These are phyloP conservation scores for Dolichallabes microphthalmus DNA, from an alignment of 2,113 vertebrate species.

Conservation along the genomic window DNA sequence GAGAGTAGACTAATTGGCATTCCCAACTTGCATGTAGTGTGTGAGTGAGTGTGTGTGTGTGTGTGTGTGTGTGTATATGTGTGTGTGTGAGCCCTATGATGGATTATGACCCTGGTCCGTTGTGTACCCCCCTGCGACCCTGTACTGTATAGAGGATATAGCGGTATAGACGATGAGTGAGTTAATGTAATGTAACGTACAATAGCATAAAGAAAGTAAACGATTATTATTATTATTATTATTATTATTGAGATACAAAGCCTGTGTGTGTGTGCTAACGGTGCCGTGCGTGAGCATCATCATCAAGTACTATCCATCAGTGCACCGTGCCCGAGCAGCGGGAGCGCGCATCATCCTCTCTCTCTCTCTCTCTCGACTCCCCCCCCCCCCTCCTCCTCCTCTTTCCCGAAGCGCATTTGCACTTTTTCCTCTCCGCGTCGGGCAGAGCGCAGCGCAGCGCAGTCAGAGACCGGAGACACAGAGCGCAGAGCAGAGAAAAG, in stretches of 20 bases:
- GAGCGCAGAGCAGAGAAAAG: background rate
- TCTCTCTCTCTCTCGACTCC: background rate
- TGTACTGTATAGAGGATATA: too few species aligned
- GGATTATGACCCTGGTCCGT: too few species aligned
- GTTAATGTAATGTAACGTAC: background rate
- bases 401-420: conserved; percentile 26
- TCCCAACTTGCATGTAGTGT: too few species aligned
- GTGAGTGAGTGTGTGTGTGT: too few species aligned
- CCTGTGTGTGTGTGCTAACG: background rate
- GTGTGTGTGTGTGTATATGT: too few species aligned
- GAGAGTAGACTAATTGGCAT: too few species aligned
- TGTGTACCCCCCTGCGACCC: too few species aligned
- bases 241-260: background rate
- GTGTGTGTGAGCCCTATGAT: too few species aligned
- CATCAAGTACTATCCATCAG: background rate
- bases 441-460: conserved; percentile 20
- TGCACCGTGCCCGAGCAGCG: conserved; percentile 1
- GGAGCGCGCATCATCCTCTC: background rate
- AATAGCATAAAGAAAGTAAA: background rate
- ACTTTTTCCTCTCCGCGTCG: conserved; percentile 31
- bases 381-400: background rate
- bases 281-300: conserved; percentile 13
- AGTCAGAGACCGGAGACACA: conserved; percentile 13
- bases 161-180: too few species aligned
- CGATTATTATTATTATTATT: background rate